Conservation (phyloP, 2,797 vertebrate species). For the Poecile montanus region DNA sequence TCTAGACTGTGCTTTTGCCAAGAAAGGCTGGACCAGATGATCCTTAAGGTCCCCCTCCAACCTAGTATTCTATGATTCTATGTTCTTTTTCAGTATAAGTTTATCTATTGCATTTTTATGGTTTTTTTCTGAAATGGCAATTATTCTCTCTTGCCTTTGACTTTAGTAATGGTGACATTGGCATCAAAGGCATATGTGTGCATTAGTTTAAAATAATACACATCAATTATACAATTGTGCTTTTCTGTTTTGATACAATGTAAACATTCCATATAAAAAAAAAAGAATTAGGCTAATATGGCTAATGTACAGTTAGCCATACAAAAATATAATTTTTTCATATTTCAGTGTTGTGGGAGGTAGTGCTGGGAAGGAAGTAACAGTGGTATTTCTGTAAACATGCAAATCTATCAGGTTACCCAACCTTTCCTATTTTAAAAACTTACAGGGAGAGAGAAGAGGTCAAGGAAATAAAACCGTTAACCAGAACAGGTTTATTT, state of each 20-base stretch:
- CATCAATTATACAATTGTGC: not conserved
- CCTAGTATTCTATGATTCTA: not conserved
- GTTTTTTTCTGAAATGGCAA: not conserved
- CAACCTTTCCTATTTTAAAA: not conserved
- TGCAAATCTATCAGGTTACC: not conserved
- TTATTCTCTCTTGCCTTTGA: not conserved
- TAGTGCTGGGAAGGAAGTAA: not conserved
- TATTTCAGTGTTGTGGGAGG: not conserved
- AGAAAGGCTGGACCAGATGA: not conserved
- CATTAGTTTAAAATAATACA: not conserved
- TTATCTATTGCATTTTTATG: not conserved
- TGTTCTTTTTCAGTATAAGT: not conserved
- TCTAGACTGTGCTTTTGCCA: not conserved
- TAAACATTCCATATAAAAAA: not conserved
- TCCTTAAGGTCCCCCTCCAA: not conserved
- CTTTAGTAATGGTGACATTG: not conserved
- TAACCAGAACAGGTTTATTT: not conserved
- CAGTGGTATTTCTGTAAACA: not conserved
- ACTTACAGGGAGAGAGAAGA: not conserved
- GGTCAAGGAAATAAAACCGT: not conserved
- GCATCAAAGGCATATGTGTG: not conserved
- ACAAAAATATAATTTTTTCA: not conserved
- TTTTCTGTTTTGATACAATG: not conserved
- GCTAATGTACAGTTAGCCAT: not conserved
- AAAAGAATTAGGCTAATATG: no score